Evolutionary conservation across 2,113 vertebrate species (phyloP).

Genomic region (Guaruba guarouba): DNA sequence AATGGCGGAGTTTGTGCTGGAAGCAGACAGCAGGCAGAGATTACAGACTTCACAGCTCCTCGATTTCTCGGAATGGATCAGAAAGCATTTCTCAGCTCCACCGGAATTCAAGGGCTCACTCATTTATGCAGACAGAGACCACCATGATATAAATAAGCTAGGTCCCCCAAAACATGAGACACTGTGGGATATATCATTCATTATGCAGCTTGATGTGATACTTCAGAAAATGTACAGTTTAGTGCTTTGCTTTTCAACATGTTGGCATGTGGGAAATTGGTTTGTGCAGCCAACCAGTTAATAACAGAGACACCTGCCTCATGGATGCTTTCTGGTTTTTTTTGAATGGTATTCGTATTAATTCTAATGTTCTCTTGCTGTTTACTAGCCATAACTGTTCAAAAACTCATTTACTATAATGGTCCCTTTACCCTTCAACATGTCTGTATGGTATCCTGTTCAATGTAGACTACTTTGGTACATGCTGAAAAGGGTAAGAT

Average conservation of each 20-base stretch:
- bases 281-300: neutral
- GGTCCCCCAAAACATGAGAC: neutral
- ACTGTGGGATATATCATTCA: neutral
- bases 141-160: conserved; percentile 77
- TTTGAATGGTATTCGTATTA: neutral
- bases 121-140: conserved; percentile 91
- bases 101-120: conserved; percentile 79
- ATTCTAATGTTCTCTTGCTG: conserved; percentile 2
- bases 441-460: neutral
- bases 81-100: conserved; percentile 74
- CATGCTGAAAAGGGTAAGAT: neutral
- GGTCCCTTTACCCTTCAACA: neutral
- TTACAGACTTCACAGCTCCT: conserved; percentile 73
- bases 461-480: neutral
- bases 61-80: conserved; percentile 77
- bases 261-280: neutral
- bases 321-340: neutral
- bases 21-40: conserved; percentile 73
- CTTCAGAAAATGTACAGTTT: conserved; percentile 40
- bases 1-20: conserved; percentile 80
- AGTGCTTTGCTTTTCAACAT: conserved; percentile 41
- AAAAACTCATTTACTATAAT: conserved; percentile 2
- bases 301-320: neutral
- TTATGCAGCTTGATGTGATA: conserved; percentile 36
- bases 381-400: neutral